phyloP scores from a whole-genome alignment of 2,888 invertebrate species.

The Mycalesis mineus region DNA sequence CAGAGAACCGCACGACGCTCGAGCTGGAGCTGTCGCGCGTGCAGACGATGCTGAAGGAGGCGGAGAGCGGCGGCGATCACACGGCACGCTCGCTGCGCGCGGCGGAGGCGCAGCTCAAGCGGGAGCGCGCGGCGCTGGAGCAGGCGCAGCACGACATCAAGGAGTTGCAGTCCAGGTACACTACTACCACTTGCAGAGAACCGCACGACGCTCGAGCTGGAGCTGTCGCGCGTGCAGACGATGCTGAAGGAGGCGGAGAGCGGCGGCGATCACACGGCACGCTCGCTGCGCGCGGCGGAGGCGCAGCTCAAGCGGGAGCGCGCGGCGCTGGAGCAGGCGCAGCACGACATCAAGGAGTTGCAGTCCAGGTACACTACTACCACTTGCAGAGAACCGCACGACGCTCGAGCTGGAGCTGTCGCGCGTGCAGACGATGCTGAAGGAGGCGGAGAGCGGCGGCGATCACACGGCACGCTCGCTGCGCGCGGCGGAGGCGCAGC shows the following conservation, averaged over 20 bases:
- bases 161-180: conserved; percentile 83
- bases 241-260: conserved; percentile 80
- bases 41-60: conserved; percentile 79
- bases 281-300: conserved; percentile 83
- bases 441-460: conserved; percentile 82
- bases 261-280: conserved; percentile 84
- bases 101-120: conserved; percentile 82
- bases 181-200: too few species aligned
- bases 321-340: conserved; percentile 82
- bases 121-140: conserved; percentile 81
- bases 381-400: too few species aligned
- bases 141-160: conserved; percentile 87
- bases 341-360: conserved; percentile 86
- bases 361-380: conserved; percentile 77
- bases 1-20: too few species aligned
- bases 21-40: conserved; percentile 88
- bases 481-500: conserved; percentile 80
- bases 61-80: conserved; percentile 85
- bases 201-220: conserved; percentile 85
- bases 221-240: conserved; percentile 84
- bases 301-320: conserved; percentile 84
- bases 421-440: conserved; percentile 83
- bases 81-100: conserved; percentile 83
- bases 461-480: conserved; percentile 85
- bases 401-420: conserved; percentile 86